Conservation (phyloP, 1,140 invertebrate genomes). For the Danaus plexippus region DNA sequence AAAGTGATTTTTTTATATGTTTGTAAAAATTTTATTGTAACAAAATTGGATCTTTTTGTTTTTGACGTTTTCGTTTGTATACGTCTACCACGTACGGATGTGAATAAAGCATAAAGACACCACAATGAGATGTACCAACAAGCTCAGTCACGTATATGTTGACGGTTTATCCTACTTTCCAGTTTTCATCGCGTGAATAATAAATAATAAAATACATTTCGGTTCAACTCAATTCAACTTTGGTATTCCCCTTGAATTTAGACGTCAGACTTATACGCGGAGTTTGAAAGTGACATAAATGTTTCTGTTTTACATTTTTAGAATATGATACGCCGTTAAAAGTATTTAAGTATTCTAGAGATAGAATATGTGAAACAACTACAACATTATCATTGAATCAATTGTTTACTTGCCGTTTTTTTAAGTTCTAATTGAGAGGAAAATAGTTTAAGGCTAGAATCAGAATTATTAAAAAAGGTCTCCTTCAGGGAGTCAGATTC, state of each 20-base stretch:
- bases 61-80: too few relatives aligned
- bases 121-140: constrained; percentile 35
- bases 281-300: constrained; percentile 16
- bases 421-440: too few relatives aligned
- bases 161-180: constrained; percentile 60
- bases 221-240: constrained; percentile 29
- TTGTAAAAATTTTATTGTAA: too few relatives aligned
- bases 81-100: constrained; percentile 1
- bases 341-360: too few relatives aligned
- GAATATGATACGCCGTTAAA: too few relatives aligned
- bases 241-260: constrained; percentile 25
- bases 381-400: too few relatives aligned
- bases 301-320: constrained; percentile 3
- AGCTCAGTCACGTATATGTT: constrained; percentile 50
- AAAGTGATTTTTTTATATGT: too few relatives aligned
- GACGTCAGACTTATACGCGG: constrained; percentile 7
- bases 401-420: too few relatives aligned
- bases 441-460: too few relatives aligned
- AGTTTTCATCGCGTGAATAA: constrained; percentile 60
- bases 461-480: constrained; percentile 3
- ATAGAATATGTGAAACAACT: too few relatives aligned
- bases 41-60: too few relatives aligned
- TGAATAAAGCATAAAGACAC: constrained; percentile 42
- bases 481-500: constrained; percentile 39
- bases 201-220: constrained; percentile 57